Evolutionary conservation across 2,888 invertebrate genomes (phyloP), one percentile per base, ranked within the genome.

Genomic region (Chouioia cunea): DNA sequence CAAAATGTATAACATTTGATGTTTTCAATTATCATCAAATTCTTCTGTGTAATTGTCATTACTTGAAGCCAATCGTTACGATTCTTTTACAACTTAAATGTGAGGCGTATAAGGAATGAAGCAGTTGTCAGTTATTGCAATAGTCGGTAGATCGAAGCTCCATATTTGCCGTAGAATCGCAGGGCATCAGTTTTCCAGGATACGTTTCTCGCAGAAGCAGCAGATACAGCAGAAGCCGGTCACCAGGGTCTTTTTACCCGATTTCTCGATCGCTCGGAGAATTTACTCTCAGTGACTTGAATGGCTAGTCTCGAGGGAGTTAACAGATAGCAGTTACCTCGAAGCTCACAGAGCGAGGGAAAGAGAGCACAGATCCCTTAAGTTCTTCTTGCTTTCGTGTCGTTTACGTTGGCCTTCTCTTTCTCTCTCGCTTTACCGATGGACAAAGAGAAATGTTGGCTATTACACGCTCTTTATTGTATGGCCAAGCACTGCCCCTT

Each of bases 201-300:
- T 36, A 36, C 6, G 36, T 36, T 23, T 16, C 44, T 53, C 44
- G 53, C 23, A 8, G 22, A 14, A 18, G 64, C 54, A n/a, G 16
- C 20, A 62, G 22, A 15, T 43, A 23, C 20, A 20, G 54, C 14
- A 48, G 20, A 59, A 50, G 46, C 48, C 50, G 44, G 65, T 73
- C 68, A 50, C 73, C 52, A 50, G 69, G 72, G 69, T 70, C 66
- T 58, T 77, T 74, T 74, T 71, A 71, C 65, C 62, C 58, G 69
- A 60, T 46, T 69, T 54, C 52, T 23, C 64, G 65, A 68, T 74
- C 72, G 16, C 52, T 12, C 58, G 27, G 67, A 60, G 74, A 76
- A 75, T 78, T 76, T 78, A 77, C 75, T 77, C 75, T 68, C 59
- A 22, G 46, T 68, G 63, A 77, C 71, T 76, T 71, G 74, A 78